Conservation (phyloP, 2,888 invertebrate genomes). For the Muschampia plurimacula region DNA sequence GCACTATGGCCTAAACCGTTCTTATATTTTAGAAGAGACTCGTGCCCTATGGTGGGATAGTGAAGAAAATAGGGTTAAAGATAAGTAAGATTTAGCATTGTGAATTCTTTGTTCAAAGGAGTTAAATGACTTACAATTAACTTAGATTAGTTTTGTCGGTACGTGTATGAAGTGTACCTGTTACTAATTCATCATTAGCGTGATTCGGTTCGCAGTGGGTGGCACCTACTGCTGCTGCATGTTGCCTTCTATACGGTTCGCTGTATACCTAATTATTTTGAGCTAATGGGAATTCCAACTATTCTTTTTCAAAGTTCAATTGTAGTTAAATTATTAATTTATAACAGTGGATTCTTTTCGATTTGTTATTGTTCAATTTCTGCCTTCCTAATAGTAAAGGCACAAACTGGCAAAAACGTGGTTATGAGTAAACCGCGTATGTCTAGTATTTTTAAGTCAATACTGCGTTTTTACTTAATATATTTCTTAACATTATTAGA, state of each 20-base stretch:
- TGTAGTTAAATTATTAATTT: too few relatives aligned
- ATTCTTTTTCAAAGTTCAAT: background rate
- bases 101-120: background rate
- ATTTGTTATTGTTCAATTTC: too few relatives aligned
- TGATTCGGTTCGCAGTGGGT: conserved; percentile 69
- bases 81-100: background rate
- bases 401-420: too few relatives aligned
- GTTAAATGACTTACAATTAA: conserved; percentile 6
- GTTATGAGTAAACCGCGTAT: too few relatives aligned
- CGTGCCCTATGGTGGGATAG: background rate
- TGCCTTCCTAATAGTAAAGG: too few relatives aligned
- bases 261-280: conserved; percentile 2
- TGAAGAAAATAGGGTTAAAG: background rate
- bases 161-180: conserved; percentile 28
- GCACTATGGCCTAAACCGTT: background rate
- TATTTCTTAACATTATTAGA: too few relatives aligned
- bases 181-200: conserved; percentile 60
- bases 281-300: background rate
- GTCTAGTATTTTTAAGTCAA: too few relatives aligned
- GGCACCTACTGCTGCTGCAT: conserved; percentile 54
- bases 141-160: background rate
- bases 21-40: background rate
- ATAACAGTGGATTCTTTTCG: too few relatives aligned
- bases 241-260: conserved; percentile 40
- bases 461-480: too few relatives aligned